Conservation (phyloP, 2,113 vertebrate species). For the Tragelaphus imberbis region DNA sequence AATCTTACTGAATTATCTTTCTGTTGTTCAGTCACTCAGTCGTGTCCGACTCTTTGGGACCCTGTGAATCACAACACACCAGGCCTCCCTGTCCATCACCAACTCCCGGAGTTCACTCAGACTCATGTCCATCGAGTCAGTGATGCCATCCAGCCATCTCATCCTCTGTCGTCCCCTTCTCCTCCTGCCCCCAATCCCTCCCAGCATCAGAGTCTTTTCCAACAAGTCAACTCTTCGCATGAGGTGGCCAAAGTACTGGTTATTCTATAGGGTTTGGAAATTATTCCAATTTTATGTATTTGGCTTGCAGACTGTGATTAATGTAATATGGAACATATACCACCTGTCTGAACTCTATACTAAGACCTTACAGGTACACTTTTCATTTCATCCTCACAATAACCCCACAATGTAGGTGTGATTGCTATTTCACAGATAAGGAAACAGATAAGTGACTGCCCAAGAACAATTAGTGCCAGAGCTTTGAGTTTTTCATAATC, state of each 20-base stretch:
- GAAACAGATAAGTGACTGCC: neutral
- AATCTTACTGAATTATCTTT: neutral
- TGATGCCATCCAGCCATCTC: neutral
- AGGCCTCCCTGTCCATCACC: too few species aligned
- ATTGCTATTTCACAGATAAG: neutral
- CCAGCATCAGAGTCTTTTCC: neutral
- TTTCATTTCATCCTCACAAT: neutral
- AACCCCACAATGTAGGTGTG: neutral
- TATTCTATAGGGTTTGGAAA: neutral
- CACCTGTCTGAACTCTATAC: neutral
- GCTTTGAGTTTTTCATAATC: neutral
- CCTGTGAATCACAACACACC: too few species aligned
- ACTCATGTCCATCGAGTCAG: fast-evolving
- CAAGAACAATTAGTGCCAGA: neutral
- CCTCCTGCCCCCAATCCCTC: neutral
- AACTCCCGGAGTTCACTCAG: too few species aligned
- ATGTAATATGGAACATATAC: neutral
- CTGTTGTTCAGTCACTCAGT: neutral
- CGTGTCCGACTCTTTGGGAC: too few species aligned
- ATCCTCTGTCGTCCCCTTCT: neutral
- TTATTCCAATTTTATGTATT: neutral
- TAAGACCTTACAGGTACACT: neutral
- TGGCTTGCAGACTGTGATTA: neutral
- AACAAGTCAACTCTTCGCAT: neutral
- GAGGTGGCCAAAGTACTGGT: neutral